Evolutionary conservation across 2,797 vertebrate genomes (phyloP), one percentile per base, ranked within the genome.

Genomic region (Heliangelus exortis): DNA sequence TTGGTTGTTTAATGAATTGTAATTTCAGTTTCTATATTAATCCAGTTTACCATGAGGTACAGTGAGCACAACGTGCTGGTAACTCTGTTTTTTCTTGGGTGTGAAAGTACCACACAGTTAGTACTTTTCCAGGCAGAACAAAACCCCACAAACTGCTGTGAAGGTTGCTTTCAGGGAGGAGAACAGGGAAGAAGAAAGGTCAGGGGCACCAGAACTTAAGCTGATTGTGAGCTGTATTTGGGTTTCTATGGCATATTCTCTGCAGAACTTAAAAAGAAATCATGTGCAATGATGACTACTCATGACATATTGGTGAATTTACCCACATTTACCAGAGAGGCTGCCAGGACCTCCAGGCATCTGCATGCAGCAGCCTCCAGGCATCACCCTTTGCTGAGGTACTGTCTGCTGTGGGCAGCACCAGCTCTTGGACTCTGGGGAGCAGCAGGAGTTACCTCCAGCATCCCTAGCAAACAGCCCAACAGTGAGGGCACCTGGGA

Each of bases 291-390:
- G 58, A 23, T 6, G 3, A 14, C 25, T 72, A 14, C 28, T 89
- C 33, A 12, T 47, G 36, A 20, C 50, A 1, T 5, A 9, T 43
- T 91, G 82, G 59, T 54, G 71, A 72, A 66, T 28, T 29, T 3
- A 9, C 39, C 39, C 39, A 41, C 6, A 2, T 23, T 84, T 45
- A 4, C 26, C 0, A 0, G 18, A 31, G 36, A 75, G 19, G n/a
- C 54, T 90, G 73, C 39, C 45, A 57, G 74, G 33, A n/a, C 43
- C 36, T 41, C 1, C 7, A 28, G 34, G 17, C 4, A 3, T 61
- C 74, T 78, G 31, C 67, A 41, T 1, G 7, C 58, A 78, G n/a
- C 53, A 87, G 63, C 26, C 55, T 76, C 78, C 20, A 61, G 77
- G 39, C 43, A 75, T 50, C 8, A 7, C 34, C 58, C 66, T 48